Base-by-base conservation (phyloP, 2,888 invertebrate genomes). In the Argyresthia goedartella region DNA sequence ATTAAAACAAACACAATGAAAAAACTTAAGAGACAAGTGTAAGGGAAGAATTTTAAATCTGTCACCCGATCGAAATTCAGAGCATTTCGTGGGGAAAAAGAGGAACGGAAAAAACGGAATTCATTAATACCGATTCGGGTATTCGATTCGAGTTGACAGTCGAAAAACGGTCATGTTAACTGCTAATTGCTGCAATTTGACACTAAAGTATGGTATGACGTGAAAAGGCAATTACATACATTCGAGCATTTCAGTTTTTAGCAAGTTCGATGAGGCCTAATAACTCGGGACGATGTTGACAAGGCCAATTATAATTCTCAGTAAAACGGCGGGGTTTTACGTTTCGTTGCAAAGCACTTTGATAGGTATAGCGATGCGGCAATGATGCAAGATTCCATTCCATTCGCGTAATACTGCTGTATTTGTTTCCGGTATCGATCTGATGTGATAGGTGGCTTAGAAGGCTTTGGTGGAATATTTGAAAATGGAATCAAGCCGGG, bases 31-130 rank as follows among this genome's bases (percentile, higher is more conserved):
- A 63, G 65, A 73, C 81, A 85, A 85, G 84, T 85, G 84, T 84
- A 85, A 84, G 78, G 66, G 71, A 81, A 81, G 79, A 85, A 84
- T 84, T 84, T 80, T 76, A 82, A 85, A 81, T 85, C 80, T 85
- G 81, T 84, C 86, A 85, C 82, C 77, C 69, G 71, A 71, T 79
- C 71, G 67, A 78, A 76, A 85, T 82, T 80, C 80, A 69, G 75
- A 75, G 73, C 77, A 76, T 80, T 78, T 72, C 67, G 59, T 59
- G 57, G 63, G 67, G 76, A 81, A 79, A 78, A 77, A 67, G 62
- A 58, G 69, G 71, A 73, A 65, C 65, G 68, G 72, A 70, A 75
- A 73, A 69, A 74, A 66, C 65, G 65, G 76, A 77, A 78, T 84
- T 74, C 71, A 77, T 81, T 81, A 71, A 67, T 76, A 69, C 68